Evolutionary conservation across 1,140 invertebrate species (phyloP).

Genomic region (Chlorops oryzae): DNA sequence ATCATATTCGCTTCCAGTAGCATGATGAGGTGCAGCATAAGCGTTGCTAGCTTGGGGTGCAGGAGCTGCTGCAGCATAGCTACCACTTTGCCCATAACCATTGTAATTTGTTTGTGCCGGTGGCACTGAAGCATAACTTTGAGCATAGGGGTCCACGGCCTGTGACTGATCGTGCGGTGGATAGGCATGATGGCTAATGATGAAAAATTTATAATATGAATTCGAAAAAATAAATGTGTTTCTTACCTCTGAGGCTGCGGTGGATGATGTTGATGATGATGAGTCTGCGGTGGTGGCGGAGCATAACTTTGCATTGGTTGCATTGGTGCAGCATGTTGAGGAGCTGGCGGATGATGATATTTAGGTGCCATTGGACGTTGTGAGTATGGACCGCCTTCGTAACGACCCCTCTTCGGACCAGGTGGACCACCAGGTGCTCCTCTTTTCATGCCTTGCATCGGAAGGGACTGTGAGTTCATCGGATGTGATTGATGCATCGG

Average conservation of each 20-base stretch:
- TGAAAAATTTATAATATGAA: neutral
- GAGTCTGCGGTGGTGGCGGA: constrained; percentile 30
- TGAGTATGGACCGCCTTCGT: constrained; percentile 41
- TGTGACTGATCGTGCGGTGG: constrained; percentile 40
- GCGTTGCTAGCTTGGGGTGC: constrained; percentile 31
- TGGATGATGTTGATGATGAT: no score
- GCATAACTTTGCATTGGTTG: constrained; percentile 31
- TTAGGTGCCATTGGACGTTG: constrained; percentile 43
- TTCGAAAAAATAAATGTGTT: neutral
- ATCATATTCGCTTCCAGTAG: constrained; percentile 39
- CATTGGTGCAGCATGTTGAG: constrained; percentile 29
- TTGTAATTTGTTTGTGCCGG: constrained; percentile 37
- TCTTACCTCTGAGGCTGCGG: constrained; percentile 35
- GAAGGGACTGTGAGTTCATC: constrained; percentile 45
- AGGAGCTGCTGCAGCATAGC: constrained; percentile 30
- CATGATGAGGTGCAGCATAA: constrained; percentile 32
- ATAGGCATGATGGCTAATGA: constrained; percentile 36
- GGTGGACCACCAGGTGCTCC: constrained; percentile 42
- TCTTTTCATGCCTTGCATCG: constrained; percentile 44
- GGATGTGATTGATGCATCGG: constrained; percentile 42
- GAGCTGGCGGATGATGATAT: constrained; percentile 34
- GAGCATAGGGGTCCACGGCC: constrained; percentile 41
- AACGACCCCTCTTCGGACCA: constrained; percentile 43
- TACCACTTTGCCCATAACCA: constrained; percentile 38
- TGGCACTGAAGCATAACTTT: constrained; percentile 32